These are phyloP conservation scores for Phyllotreta striolata DNA, from an alignment of 2,888 invertebrate species.

Conservation along the genomic window DNA sequence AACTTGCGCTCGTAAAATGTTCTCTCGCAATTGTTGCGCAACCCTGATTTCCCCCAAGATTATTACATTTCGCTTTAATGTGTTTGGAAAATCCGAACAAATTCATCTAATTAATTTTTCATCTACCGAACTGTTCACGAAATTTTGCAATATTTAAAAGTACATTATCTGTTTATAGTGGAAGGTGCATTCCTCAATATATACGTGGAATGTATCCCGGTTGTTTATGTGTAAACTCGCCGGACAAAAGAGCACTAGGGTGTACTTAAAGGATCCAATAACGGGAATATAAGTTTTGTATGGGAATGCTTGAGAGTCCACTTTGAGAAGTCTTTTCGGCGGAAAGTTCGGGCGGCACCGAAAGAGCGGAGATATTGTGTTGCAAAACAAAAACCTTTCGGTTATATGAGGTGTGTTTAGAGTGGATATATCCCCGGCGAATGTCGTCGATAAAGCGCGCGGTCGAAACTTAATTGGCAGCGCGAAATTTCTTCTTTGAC, in stretches of 20 bases:
- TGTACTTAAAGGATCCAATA: constrained; percentile 6
- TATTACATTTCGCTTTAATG: too few species aligned
- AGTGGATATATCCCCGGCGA: constrained; percentile 4
- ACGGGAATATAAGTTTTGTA: constrained; percentile 13
- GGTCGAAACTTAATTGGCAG: too few species aligned
- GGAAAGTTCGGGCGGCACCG: not conserved
- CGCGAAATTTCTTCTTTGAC: too few species aligned
- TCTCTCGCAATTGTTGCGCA: not conserved
- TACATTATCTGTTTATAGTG: not conserved
- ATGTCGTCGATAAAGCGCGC: not conserved
- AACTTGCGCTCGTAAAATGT: not conserved
- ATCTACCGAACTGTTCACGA: not conserved
- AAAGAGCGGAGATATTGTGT: constrained; percentile 4
- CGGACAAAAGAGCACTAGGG: constrained; percentile 8
- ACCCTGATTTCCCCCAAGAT: too few species aligned
- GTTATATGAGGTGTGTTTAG: not conserved
- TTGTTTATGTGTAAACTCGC: constrained; percentile 13
- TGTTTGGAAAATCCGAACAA: too few species aligned
- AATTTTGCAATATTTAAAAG: constrained; percentile 1
- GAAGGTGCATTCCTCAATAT: too few species aligned
- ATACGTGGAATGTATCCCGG: not conserved
- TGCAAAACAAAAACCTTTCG: constrained; percentile 3
- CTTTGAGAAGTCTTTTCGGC: constrained; percentile 9
- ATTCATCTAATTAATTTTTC: too few species aligned
- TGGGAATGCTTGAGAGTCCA: constrained; percentile 18